A percentile compares a stretch with the other conserved stretches of the same genome.
phyloP scores from a whole-genome alignment of 30 jellyfish, hydroid and myxozoan genomes.

The Pseudorhiza aurosa region DNA sequence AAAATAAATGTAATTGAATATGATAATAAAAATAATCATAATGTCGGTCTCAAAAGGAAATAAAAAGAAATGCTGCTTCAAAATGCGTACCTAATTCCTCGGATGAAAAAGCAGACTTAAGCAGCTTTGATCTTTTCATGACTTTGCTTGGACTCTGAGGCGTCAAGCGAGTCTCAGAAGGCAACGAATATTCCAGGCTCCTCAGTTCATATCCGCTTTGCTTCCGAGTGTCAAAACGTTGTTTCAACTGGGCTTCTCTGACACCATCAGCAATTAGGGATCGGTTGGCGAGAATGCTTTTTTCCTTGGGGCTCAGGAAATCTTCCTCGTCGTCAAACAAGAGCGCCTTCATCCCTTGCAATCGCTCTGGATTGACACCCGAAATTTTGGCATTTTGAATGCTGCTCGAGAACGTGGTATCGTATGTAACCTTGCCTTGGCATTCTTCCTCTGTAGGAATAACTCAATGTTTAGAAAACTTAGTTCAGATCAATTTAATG shows the following conservation, averaged over 20 bases:
- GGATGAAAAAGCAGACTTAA: constrained; percentile 1
- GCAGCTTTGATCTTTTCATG: background rate
- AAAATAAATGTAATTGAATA: too few species aligned
- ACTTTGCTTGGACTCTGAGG: constrained; percentile 17
- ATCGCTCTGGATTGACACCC: constrained; percentile 76
- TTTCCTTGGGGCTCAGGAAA: constrained; percentile 71
- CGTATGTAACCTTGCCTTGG: background rate
- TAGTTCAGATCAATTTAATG: too few species aligned
- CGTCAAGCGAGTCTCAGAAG: constrained; percentile 21
- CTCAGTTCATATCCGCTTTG: background rate
- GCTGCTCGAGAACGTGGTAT: constrained; percentile 40
- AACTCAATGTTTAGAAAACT: background rate
- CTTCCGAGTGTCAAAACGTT: constrained; percentile 43
- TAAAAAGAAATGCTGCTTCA: too few species aligned
- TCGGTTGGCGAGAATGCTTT: constrained; percentile 55
- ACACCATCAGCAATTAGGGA: constrained; percentile 57
- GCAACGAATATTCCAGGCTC: constrained; percentile 13
- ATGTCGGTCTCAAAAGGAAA: too few species aligned
- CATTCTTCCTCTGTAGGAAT: constrained; percentile 2
- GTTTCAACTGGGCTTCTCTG: constrained; percentile 26
- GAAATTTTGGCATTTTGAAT: constrained; percentile 56
- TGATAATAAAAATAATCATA: too few species aligned
- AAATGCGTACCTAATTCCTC: constrained; percentile 60
- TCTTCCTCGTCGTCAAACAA: constrained; percentile 72
- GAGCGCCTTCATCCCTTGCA: constrained; percentile 95